Base-by-base conservation (phyloP, 2,797 vertebrate genomes). In the Phaenicophaeus curvirostris region DNA sequence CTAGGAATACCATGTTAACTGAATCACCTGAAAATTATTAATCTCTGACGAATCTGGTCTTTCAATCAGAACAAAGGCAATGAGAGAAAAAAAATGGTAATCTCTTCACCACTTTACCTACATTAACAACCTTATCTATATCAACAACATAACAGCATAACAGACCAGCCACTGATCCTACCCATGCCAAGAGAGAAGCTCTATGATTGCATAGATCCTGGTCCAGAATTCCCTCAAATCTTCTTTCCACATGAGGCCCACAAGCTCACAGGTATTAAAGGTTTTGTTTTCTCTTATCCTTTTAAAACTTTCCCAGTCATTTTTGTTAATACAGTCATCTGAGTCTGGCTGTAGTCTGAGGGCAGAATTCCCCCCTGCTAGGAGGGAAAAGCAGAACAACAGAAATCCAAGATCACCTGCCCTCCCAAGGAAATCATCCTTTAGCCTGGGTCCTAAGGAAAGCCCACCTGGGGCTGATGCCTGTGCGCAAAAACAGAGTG, bases 391-490 rank as follows among this genome's bases (percentile, higher is more conserved):
- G 8, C 5, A 44, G 41, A 86, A 61, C 41, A 65, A 39, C 39
- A 42, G 62, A 54, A 66, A 53, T 5, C 10, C 39, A 63, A 74
- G 5, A 13, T n/a, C 1, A 0, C 33, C 20, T 67, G 11, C 14
- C 13, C 85, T 91, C 11, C 1, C 1, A 77, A 88, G 48, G 66
- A 33, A 41, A 6, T 0, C 66, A 13, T 74, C 39, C 31, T 80
- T 74, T 44, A 78, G 31, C 4, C 4, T 57, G 58, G 25, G 46
- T 65, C 31, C 54, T 46, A 68, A 50, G 31, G n/a, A 18, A 85
- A 78, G 31, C 0, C 15, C 9, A 79, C 33, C 46, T 63, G 44
- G 0, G 1, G 28, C 55, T 50, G 1, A 48, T 20, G 25, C 8
- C 12, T 28, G n/a, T 51, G 24, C 27, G 15, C 31, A 59, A 24